Percentiles rank a stretch among this genome's conserved stretches.
phyloP scores from a whole-genome alignment of 2,113 vertebrate species.

The Vireo altiloquus region DNA sequence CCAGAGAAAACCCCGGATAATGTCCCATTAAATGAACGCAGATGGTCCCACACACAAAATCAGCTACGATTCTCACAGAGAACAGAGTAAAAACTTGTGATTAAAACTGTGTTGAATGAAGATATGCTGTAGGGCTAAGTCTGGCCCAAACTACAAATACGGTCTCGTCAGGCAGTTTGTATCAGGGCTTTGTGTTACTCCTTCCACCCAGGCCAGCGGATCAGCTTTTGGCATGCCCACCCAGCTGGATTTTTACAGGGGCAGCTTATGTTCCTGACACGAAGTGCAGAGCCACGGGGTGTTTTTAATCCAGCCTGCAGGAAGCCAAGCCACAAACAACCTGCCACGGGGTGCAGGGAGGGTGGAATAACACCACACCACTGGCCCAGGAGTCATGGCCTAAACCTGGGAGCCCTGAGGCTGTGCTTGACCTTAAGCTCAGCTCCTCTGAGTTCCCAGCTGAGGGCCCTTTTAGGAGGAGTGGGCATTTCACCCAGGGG shows the following conservation, averaged over 20 bases:
- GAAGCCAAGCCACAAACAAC: neutral
- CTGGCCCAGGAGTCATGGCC: neutral
- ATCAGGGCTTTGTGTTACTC: neutral
- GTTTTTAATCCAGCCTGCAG: neutral
- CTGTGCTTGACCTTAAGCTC: neutral
- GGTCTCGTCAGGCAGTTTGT: neutral
- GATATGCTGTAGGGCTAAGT: neutral
- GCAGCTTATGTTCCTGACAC: neutral
- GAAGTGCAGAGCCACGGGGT: rapidly evolving
- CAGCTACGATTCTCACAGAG: neutral
- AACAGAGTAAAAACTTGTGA: neutral
- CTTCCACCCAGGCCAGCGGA: neutral
- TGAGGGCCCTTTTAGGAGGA: neutral
- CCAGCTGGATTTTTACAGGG: neutral
- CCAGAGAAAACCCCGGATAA: neutral
- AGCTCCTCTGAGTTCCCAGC: neutral
- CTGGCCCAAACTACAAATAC: neutral
- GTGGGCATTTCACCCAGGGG: neutral
- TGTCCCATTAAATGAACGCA: rapidly evolving
- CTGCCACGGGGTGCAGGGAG: neutral
- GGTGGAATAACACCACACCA: neutral
- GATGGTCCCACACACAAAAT: neutral
- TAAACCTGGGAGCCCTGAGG: neutral
- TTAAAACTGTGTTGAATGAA: neutral
- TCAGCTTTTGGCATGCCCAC: neutral